Conservation (phyloP, 2,888 invertebrate genomes). For the Drosophila basisetae region DNA sequence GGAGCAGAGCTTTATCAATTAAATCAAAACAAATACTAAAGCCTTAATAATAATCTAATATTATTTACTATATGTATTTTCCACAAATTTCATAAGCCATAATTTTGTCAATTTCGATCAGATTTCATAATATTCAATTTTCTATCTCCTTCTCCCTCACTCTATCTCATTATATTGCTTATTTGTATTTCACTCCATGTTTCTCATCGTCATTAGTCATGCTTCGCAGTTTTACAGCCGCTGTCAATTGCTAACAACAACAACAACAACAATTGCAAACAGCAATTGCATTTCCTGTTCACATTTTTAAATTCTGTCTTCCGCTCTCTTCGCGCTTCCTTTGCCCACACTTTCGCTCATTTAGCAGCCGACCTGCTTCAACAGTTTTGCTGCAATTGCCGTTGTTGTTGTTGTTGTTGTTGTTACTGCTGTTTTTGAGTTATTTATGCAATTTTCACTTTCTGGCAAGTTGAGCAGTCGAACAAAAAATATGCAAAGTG, state of each 20-base stretch:
- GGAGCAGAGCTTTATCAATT: background rate
- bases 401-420: slow-evolving; percentile 13
- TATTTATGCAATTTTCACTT: slow-evolving; percentile 81
- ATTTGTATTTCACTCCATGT: background rate
- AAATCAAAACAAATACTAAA: background rate
- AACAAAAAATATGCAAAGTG: slow-evolving; percentile 24
- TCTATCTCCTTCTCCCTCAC: background rate
- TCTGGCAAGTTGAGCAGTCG: slow-evolving; percentile 49
- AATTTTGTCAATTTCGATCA: background rate
- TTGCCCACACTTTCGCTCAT: slow-evolving; percentile 59
- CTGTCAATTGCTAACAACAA: slow-evolving; percentile 62
- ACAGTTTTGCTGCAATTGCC: slow-evolving; percentile 21
- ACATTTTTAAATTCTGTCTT: slow-evolving; percentile 29
- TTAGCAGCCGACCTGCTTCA: slow-evolving; percentile 55
- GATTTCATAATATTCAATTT: background rate
- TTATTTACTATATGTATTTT: too few relatives aligned
- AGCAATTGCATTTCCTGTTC: slow-evolving; percentile 59
- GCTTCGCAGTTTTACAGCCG: slow-evolving; percentile 64
- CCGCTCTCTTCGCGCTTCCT: slow-evolving; percentile 4
- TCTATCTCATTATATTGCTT: background rate
- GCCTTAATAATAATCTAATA: background rate
- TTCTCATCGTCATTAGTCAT: slow-evolving; percentile 18
- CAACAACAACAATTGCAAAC: background rate
- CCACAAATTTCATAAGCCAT: background rate
- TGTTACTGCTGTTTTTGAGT: slow-evolving; percentile 35